Percentiles rank a stretch among this genome's conserved stretches.
phyloP scores from a whole-genome alignment of 2,113 vertebrate genomes.

The Salvelinus namaycush region DNA sequence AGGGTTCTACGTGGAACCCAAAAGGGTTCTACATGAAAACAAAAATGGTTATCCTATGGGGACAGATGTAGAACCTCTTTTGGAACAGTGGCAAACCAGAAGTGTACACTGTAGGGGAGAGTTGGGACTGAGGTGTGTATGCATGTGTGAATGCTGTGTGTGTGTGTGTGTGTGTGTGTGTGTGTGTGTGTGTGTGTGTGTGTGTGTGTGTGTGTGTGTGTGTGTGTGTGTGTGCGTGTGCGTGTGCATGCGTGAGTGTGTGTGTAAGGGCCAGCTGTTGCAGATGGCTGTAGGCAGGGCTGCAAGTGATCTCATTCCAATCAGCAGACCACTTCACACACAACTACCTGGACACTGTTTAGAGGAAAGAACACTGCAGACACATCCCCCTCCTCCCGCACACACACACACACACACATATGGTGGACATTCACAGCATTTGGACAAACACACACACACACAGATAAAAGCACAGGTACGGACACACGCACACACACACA shows the following conservation, averaged over 20 bases:
- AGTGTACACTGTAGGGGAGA: too few relatives aligned
- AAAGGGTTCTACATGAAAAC: too few relatives aligned
- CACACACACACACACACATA: neutral
- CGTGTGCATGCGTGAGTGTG: constrained; percentile 6
- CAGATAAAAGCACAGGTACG: neutral
- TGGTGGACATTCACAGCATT: too few relatives aligned
- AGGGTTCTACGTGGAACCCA: too few relatives aligned
- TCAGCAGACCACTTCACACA: constrained; percentile 47
- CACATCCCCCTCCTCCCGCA: neutral
- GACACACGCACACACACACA: constrained; percentile 17
- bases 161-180: too few relatives aligned
- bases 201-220: too few relatives aligned
- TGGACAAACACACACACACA: neutral
- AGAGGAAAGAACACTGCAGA: constrained; percentile 11
- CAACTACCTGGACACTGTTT: constrained; percentile 52
- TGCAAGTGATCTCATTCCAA: constrained; percentile 69
- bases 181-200: too few relatives aligned
- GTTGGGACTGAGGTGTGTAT: too few relatives aligned
- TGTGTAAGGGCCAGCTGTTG: constrained; percentile 65
- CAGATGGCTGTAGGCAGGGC: constrained; percentile 63
- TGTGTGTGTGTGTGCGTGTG: neutral
- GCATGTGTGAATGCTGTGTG: too few relatives aligned
- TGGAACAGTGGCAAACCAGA: too few relatives aligned
- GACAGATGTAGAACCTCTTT: too few relatives aligned
- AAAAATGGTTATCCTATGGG: too few relatives aligned